Conservation (phyloP, 2,797 vertebrate species). For the Poeciliopsis infans region DNA sequence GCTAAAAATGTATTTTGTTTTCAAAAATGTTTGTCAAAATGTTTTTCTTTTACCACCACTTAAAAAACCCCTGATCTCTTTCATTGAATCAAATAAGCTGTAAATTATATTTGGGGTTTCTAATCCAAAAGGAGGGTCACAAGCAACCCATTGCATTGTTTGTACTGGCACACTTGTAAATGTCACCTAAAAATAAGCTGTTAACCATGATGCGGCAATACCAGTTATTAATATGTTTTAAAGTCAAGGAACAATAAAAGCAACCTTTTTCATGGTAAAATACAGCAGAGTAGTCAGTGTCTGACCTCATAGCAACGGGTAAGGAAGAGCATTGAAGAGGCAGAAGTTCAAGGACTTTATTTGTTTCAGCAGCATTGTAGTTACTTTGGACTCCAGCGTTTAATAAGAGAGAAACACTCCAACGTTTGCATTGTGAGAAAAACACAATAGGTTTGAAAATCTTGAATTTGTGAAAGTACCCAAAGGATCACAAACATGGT, state of each 20-base stretch:
- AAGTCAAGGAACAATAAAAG: slow-evolving; percentile 43
- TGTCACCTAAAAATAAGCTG: background rate
- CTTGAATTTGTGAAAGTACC: slow-evolving; percentile 45
- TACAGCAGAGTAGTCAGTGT: slow-evolving; percentile 57
- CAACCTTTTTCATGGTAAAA: slow-evolving; percentile 56
- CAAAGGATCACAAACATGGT: slow-evolving; percentile 40
- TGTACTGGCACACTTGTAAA: background rate
- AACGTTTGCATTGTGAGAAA: background rate
- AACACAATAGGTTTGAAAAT: slow-evolving; percentile 20
- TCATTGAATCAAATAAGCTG: background rate
- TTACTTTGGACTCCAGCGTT: slow-evolving; percentile 63
- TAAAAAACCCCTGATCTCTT: background rate
- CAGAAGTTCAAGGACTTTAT: slow-evolving; percentile 79
- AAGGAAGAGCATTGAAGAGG: slow-evolving; percentile 57
- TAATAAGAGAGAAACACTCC: slow-evolving; percentile 64
- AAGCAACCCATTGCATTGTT: background rate
- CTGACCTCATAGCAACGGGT: slow-evolving; percentile 76
- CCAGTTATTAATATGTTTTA: background rate
- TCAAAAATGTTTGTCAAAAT: background rate
- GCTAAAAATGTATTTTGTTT: background rate
- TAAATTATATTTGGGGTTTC: background rate
- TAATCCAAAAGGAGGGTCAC: background rate
- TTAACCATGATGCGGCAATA: background rate
- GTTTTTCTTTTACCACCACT: background rate
- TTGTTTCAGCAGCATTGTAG: slow-evolving; percentile 79